Base-by-base conservation (phyloP, 2,113 vertebrate species). In the Hyperopisus bebe region DNA sequence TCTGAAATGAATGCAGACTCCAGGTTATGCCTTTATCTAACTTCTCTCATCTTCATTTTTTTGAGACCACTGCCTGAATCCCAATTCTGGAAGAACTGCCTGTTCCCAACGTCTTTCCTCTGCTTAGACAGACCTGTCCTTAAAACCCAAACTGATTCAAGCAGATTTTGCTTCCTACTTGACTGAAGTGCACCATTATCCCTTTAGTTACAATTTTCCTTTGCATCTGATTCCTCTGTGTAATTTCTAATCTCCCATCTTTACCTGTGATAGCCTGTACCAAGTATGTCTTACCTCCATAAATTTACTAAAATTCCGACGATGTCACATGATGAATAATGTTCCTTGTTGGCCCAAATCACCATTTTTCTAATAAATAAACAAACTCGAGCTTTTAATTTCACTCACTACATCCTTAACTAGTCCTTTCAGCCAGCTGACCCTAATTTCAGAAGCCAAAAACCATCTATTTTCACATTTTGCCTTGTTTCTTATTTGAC, bases 111-210 rank as follows among this genome's bases (percentile, higher is more conserved):
- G n/a, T 62, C 2, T 39, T 55, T 87, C 17, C n/a, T 51, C 85
- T 51, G 35, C 31, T 35, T 51, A 55, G 27, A 27, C 55, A 66
- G 21, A 27, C 10, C 87, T 27, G 42, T 31, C 35, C 13, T 62
- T 44, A n/a, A 46, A 70, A 88, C n/a, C 62, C 62, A 31, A 10
- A 31, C 10, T 31, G 62, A 31, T 27, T 74, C 19, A 42, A 31
- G 42, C 47, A 35, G 86, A 62, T 74, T 89, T 82, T 55, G 31
- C 74, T 27, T 44, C 82, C 66, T 13, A 89, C 77, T 82, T 89
- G 31, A 50, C 70, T 53, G 3, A 83, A 55, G 21, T 35, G 7
- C 88, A 55, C 48, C 19, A 89, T 89, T 55, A 53, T 48, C 46
- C 74, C 88, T 44, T 89, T 55, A 31, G 48, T 35, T 89, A 50